phyloP scores from a whole-genome alignment of 2,797 vertebrate genomes.

The Melanotaenia boesemani region DNA sequence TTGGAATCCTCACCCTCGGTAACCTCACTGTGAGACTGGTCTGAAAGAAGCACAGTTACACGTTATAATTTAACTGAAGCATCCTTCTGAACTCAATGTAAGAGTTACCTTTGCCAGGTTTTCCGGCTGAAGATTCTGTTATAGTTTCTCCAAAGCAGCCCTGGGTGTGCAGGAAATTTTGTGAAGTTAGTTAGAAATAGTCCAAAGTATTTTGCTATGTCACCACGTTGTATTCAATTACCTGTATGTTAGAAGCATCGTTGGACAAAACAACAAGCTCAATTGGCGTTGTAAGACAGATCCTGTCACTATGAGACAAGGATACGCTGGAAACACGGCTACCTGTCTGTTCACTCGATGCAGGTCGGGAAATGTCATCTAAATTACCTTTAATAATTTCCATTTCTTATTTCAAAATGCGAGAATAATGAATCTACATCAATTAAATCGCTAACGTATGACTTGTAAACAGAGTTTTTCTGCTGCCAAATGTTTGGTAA shows the following conservation, averaged over 20 bases:
- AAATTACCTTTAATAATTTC: constrained; percentile 84
- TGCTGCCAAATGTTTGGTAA: constrained; percentile 44
- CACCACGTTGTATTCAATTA: constrained; percentile 47
- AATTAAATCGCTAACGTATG: background rate
- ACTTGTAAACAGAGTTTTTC: background rate
- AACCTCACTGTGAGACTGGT: constrained; percentile 40
- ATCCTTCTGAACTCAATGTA: background rate
- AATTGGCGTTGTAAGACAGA: constrained; percentile 34
- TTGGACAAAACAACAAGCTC: constrained; percentile 83
- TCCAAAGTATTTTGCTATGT: background rate
- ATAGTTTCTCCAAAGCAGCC: constrained; percentile 28
- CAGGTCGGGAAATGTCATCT: constrained; percentile 86
- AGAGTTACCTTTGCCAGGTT: constrained; percentile 46
- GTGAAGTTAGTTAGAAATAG: background rate
- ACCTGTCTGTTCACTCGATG: constrained; percentile 74
- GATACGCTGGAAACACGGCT: constrained; percentile 77
- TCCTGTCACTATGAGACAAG: constrained; percentile 68
- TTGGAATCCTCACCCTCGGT: constrained; percentile 71
- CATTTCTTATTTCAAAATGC: constrained; percentile 66
- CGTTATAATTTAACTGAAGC: background rate
- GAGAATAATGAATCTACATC: background rate
- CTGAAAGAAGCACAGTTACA: constrained; percentile 33
- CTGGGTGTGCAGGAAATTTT: constrained; percentile 20
- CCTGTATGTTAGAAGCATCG: constrained; percentile 78
- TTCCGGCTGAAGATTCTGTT: background rate